A percentile compares a stretch with the other conserved stretches of the same genome.
Conservation (phyloP, 2,888 invertebrate species). For the Nesidiocoris tenuis region DNA sequence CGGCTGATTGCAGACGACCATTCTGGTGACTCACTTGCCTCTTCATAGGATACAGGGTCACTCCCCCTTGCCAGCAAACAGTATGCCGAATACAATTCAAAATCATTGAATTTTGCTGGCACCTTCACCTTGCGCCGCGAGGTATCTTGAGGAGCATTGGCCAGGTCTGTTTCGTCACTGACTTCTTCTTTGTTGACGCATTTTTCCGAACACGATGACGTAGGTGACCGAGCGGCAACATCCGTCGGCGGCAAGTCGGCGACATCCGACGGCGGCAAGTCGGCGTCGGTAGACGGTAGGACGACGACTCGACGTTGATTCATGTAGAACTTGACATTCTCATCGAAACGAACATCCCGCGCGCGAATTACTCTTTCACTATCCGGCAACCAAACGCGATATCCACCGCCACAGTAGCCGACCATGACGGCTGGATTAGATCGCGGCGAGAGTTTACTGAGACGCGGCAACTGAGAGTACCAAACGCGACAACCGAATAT, state of each 20-base stretch:
- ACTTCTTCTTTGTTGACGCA: background rate
- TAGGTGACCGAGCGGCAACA: no score
- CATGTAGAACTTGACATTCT: background rate
- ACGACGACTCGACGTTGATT: no score
- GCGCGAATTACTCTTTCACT: constrained; percentile 37
- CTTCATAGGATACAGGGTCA: constrained; percentile 41
- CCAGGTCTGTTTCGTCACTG: background rate
- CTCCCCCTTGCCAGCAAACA: constrained; percentile 25
- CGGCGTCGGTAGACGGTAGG: no score
- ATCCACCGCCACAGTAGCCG: constrained; percentile 44
- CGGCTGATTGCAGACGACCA: constrained; percentile 39
- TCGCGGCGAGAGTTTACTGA: constrained; percentile 36
- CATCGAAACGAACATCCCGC: constrained; percentile 36
- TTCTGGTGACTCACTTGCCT: constrained; percentile 10
- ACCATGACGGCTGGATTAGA: constrained; percentile 32
- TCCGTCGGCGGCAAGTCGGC: no score
- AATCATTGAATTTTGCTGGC: constrained; percentile 31
- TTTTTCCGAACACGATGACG: background rate
- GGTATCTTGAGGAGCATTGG: background rate
- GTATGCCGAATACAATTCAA: constrained; percentile 43
- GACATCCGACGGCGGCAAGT: no score
- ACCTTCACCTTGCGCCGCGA: background rate
- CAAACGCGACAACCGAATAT: constrained; percentile 47
- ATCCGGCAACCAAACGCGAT: constrained; percentile 23
- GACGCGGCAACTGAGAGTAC: constrained; percentile 35